These are phyloP conservation scores for Verasper variegatus DNA, from an alignment of 2,113 vertebrate genomes.

Conservation along the genomic window DNA sequence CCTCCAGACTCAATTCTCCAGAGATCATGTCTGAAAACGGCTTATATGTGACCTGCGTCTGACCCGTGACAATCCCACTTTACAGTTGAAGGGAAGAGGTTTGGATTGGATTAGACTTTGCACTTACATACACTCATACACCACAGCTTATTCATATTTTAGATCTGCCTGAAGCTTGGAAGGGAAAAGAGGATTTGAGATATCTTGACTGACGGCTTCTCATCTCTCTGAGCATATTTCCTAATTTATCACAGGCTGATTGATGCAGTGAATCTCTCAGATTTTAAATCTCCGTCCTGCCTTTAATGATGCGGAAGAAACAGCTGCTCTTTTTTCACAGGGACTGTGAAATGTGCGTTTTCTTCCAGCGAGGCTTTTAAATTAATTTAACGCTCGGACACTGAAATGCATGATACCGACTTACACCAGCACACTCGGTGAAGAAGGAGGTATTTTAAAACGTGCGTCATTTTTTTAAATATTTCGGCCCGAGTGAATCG, in stretches of 20 bases:
- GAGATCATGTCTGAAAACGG: too few relatives aligned
- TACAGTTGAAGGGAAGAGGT: too few relatives aligned
- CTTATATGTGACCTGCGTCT: neutral
- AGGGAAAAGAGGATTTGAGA: slow-evolving; percentile 30
- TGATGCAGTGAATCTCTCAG: slow-evolving; percentile 19
- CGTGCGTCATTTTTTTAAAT: slow-evolving; percentile 9
- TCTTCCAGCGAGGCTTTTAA: slow-evolving; percentile 22
- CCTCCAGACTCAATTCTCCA: too few relatives aligned
- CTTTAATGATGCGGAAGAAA: slow-evolving; percentile 22
- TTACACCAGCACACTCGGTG: neutral
- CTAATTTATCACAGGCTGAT: slow-evolving; percentile 16
- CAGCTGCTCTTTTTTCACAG: neutral
- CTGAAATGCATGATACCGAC: slow-evolving; percentile 7
- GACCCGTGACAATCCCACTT: neutral
- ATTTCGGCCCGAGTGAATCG: neutral
- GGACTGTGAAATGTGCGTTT: slow-evolving; percentile 8
- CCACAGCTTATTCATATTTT: neutral
- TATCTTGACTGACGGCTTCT: slow-evolving; percentile 41
- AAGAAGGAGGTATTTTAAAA: slow-evolving; percentile 15
- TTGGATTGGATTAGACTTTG: neutral
- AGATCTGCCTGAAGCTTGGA: neutral
- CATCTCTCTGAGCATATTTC: slow-evolving; percentile 32
- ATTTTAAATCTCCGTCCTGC: slow-evolving; percentile 3
- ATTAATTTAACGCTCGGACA: slow-evolving; percentile 10
- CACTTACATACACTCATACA: neutral